Conservation (phyloP, 2,113 vertebrate genomes). For the Notiomystis cincta region DNA sequence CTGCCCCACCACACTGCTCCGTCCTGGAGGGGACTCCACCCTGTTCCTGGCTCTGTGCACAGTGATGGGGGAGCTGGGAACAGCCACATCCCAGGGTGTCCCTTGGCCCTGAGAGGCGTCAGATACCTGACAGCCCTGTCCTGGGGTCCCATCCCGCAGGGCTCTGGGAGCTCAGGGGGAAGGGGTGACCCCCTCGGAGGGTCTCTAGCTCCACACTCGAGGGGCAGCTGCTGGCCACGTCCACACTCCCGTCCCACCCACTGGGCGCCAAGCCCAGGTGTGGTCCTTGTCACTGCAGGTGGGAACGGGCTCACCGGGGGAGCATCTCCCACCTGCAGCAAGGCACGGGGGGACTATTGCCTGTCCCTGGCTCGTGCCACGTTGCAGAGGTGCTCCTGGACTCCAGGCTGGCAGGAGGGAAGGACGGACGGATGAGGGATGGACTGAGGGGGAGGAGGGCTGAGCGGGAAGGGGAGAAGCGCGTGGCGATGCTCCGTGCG, state of each 20-base stretch:
- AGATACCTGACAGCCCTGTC: rapidly evolving
- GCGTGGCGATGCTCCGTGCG: background rate
- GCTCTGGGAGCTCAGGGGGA: background rate
- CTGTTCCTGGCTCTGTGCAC: background rate
- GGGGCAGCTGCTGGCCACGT: background rate
- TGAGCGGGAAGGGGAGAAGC: background rate
- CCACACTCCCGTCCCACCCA: background rate
- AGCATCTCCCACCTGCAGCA: background rate
- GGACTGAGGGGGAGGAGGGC: background rate
- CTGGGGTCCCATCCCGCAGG: background rate
- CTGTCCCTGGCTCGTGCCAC: background rate
- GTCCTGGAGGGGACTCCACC: background rate
- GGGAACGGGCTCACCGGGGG: background rate
- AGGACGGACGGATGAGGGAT: background rate
- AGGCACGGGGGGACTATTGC: background rate
- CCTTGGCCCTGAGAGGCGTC: background rate
- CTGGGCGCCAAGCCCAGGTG: background rate
- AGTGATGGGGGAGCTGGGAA: background rate
- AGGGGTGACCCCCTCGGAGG: background rate
- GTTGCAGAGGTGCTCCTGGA: background rate
- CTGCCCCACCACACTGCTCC: background rate
- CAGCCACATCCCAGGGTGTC: background rate
- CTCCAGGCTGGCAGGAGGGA: background rate
- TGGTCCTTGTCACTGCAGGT: background rate
- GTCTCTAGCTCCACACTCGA: background rate